Conservation (phyloP, 2,888 invertebrate genomes). For the Aleiodes testaceus region DNA sequence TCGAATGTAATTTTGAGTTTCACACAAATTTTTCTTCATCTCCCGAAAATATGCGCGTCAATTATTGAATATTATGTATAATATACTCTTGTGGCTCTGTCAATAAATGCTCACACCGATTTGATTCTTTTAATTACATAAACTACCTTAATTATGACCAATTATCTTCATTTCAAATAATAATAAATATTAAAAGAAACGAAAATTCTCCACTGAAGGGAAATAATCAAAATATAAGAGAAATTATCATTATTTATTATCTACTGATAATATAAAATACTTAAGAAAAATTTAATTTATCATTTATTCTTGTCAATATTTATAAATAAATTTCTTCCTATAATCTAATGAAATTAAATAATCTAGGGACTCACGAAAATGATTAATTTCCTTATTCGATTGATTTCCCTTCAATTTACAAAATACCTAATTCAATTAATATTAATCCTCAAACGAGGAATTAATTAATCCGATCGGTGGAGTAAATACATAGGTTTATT, state of each 20-base stretch:
- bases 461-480: conserved; percentile 41
- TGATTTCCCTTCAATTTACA: background rate
- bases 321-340: conserved; percentile 13
- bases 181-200: conserved; percentile 33
- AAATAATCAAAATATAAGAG: background rate
- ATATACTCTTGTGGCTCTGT: conserved; percentile 23
- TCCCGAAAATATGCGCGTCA: conserved; percentile 28
- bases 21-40: conserved; percentile 23
- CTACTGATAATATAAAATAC: background rate
- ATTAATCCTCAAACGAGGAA: background rate
- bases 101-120: conserved; percentile 30
- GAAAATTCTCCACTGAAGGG: no score
- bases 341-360: background rate
- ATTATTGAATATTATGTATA: conserved; percentile 33
- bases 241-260: conserved; percentile 1
- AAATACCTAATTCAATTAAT: background rate
- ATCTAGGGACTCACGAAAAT: background rate
- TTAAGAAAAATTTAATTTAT: conserved; percentile 3
- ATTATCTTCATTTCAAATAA: conserved; percentile 5
- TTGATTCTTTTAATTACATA: conserved; percentile 29
- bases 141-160: conserved; percentile 3
- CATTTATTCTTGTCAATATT: background rate
- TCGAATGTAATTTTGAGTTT: background rate
- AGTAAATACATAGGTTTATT: conserved; percentile 51
- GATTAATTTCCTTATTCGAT: no score